Evolutionary conservation across 2,797 vertebrate genomes (phyloP).

Genomic region (Poeciliopsis turneri): DNA sequence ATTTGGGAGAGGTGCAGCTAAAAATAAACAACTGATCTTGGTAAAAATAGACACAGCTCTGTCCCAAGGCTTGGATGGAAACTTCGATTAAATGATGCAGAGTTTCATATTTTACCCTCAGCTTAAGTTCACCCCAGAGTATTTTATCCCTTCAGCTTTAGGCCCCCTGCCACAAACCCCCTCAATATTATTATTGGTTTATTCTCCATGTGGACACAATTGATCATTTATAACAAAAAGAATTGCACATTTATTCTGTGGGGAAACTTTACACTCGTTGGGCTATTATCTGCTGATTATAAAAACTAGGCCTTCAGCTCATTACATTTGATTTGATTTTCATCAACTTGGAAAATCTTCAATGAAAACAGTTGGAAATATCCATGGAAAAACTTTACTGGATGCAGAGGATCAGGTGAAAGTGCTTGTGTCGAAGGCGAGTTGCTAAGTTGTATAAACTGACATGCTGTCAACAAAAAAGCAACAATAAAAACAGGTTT

Average conservation of each 20-base stretch:
- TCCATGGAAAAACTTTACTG: not conserved
- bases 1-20: slow-evolving; percentile 25
- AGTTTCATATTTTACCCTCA: slow-evolving; percentile 15
- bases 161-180: not conserved
- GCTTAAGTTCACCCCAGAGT: slow-evolving; percentile 3
- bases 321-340: not conserved
- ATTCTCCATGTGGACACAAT: not conserved
- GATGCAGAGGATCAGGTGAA: not conserved
- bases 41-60: slow-evolving; percentile 10
- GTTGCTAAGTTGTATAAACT: not conserved
- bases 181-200: not conserved
- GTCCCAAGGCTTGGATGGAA: slow-evolving; percentile 11
- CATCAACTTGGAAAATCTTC: not conserved
- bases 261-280: not conserved
- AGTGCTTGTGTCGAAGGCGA: not conserved
- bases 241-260: not conserved
- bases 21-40: slow-evolving; percentile 23
- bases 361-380: no score
- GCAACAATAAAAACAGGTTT: not conserved
- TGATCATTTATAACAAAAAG: not conserved
- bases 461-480: not conserved
- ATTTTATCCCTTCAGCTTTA: not conserved
- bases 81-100: not conserved
- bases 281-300: not conserved
- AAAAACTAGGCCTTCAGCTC: not conserved